Conservation (phyloP, 2,113 vertebrate genomes). For the Falcunculus frontatus region DNA sequence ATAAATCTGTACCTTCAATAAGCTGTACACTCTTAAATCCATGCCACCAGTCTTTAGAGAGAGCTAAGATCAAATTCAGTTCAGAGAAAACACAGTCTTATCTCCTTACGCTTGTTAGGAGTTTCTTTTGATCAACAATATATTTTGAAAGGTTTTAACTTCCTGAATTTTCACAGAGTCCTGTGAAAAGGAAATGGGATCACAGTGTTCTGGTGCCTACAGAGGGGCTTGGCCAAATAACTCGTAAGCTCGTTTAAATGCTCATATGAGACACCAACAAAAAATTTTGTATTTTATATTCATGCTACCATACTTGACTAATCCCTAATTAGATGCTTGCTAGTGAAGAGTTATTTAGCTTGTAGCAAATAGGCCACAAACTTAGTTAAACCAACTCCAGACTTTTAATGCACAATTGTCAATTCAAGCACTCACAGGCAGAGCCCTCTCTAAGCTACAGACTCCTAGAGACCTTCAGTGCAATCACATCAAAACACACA, state of each 20-base stretch:
- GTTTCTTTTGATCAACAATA: background rate
- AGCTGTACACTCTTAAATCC: background rate
- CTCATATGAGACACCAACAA: background rate
- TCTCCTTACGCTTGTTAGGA: background rate
- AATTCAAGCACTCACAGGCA: background rate
- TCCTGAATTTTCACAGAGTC: background rate
- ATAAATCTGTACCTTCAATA: background rate
- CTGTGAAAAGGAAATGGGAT: background rate
- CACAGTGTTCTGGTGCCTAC: background rate
- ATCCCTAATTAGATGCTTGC: background rate
- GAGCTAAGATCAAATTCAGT: background rate
- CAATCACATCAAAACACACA: background rate
- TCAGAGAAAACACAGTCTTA: background rate
- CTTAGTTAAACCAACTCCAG: background rate
- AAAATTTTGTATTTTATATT: background rate
- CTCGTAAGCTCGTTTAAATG: background rate
- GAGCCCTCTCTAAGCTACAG: background rate
- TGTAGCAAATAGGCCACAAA: background rate
- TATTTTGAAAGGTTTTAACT: background rate
- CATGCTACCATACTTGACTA: background rate
- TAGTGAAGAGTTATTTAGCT: background rate
- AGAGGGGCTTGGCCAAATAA: background rate
- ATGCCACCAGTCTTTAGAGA: background rate
- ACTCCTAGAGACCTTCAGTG: background rate
- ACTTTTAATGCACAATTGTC: background rate